Base-by-base conservation (phyloP, 2,888 invertebrate genomes). In the Athrips mouffetella region DNA sequence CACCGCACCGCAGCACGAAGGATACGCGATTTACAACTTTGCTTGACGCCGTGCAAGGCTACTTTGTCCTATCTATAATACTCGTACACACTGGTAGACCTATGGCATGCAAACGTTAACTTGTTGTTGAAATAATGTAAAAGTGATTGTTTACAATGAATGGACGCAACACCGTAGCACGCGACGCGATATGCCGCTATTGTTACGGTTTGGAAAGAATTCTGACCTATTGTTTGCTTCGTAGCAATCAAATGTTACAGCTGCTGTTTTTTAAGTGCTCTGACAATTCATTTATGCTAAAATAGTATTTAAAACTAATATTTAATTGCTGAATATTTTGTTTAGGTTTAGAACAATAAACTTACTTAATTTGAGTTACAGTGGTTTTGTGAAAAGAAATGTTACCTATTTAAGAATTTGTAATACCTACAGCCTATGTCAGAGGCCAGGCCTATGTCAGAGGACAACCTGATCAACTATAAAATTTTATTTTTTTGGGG, bases 191-290 rank as follows among this genome's bases (percentile, higher is more conserved):
- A 58, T 27, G 48, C 45, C n/a, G 21, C 46, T 70, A 76, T 80
- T 78, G 71, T 67, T 61, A 52, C 56, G 54, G 65, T 76, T 72
- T 79, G 72, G 72, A 79, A 80, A 80, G 73, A 67, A 74, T 67
- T 73, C 70, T 64, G 70, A 70, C 69, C 76, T 68, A 80, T 83
- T 82, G 80, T 82, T 80, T 82, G 80, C 81, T 80, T 77, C 57
- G 63, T 56, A 52, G 59, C 57, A 74, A 74, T 73, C 63, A 67
- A 71, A 67, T 64, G 64, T 70, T 71, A 66, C 64, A 69, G 62
- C 65, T 67, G 68, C 70, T 64, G 63, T 67, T 65, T 63, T 16
- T 25, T 40, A 47, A 50, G 23, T 45, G 13, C 6, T 29, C 27
- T 23, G 47, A 27, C n/a, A 30, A 42, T 25, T 16, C 18, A 35